Conservation (phyloP, 2,113 vertebrate genomes). For the Gavialis gangeticus region DNA sequence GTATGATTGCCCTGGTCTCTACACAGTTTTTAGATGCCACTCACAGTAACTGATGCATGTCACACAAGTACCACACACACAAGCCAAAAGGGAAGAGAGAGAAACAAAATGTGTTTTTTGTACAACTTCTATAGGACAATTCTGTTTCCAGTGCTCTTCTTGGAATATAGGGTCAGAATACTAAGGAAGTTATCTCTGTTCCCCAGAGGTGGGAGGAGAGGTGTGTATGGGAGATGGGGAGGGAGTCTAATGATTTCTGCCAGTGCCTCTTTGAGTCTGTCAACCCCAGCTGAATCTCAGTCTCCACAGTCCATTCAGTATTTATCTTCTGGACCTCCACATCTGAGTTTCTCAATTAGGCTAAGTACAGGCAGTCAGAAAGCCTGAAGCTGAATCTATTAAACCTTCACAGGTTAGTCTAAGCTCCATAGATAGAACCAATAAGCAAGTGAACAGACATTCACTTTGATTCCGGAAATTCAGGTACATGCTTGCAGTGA, state of each 20-base stretch:
- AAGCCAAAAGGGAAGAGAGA: not conserved
- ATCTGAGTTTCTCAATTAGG: not conserved
- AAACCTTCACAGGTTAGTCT: too few species aligned
- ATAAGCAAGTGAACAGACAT: too few species aligned
- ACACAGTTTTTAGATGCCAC: not conserved
- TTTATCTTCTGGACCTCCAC: not conserved
- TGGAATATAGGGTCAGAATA: not conserved
- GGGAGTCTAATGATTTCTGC: not conserved
- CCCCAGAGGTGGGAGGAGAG: not conserved
- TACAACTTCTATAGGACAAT: not conserved
- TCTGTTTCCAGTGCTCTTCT: not conserved
- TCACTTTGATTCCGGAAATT: too few species aligned
- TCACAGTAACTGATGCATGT: not conserved
- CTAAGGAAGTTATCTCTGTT: not conserved
- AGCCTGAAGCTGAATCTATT: too few species aligned
- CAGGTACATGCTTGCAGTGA: too few species aligned
- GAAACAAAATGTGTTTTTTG: not conserved
- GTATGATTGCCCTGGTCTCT: not conserved
- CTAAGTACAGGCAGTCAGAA: too few species aligned
- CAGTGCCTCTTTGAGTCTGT: not conserved
- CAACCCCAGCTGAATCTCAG: not conserved
- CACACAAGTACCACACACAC: not conserved
- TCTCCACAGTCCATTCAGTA: not conserved
- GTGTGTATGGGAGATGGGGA: not conserved
- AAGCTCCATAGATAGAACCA: too few species aligned